Evolutionary conservation across 2,888 invertebrate genomes (phyloP).

Genomic region (Drosophila pullipes): DNA sequence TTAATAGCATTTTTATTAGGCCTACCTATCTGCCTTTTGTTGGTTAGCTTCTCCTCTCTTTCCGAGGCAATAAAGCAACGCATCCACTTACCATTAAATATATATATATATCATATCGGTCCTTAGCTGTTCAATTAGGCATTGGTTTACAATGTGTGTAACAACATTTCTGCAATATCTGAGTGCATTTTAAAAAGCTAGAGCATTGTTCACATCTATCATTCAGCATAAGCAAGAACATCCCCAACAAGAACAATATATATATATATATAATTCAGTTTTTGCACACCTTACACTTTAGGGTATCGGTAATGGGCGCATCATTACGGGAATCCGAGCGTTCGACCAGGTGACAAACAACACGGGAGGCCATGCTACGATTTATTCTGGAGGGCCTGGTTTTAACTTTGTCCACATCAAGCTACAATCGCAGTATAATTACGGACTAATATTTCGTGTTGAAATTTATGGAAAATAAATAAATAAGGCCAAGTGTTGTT

Average conservation of each 20-base stretch:
- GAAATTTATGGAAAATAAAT: slow-evolving; percentile 82
- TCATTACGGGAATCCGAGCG: slow-evolving; percentile 83
- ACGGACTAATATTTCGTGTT: slow-evolving; percentile 82
- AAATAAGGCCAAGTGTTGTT: slow-evolving; percentile 4
- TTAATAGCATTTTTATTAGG: neutral
- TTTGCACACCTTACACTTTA: slow-evolving; percentile 42
- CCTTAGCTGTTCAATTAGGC: neutral
- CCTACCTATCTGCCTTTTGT: neutral
- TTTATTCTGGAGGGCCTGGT: slow-evolving; percentile 83
- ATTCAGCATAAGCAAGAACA: neutral
- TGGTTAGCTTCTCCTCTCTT: neutral
- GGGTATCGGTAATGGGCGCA: slow-evolving; percentile 82
- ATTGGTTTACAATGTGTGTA: neutral
- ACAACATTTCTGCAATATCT: neutral
- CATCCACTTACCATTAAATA: slow-evolving; percentile 10
- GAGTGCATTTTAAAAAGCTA: neutral
- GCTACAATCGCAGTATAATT: slow-evolving; percentile 83
- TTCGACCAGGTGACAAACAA: slow-evolving; percentile 83
- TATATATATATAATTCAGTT: slow-evolving; percentile 25
- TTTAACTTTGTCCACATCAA: slow-evolving; percentile 83
- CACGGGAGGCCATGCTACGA: slow-evolving; percentile 83
- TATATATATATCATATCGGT: neutral
- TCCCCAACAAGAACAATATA: slow-evolving; percentile 2
- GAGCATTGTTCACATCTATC: neutral
- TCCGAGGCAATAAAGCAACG: neutral